These are phyloP conservation scores for Erythrocercus mccallii DNA, from an alignment of 2,113 vertebrate genomes.

Conservation along the genomic window DNA sequence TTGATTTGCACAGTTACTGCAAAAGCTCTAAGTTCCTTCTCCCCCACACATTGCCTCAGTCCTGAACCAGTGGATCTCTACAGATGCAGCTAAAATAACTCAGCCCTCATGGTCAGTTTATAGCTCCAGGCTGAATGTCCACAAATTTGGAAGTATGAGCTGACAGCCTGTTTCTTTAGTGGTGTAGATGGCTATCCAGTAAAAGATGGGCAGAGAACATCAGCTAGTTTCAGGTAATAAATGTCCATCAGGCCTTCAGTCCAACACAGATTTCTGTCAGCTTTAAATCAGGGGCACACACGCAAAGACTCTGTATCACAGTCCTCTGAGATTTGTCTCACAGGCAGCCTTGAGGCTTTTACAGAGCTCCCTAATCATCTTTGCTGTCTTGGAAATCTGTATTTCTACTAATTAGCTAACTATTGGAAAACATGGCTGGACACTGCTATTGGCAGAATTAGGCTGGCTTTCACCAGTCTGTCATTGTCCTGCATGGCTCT, in stretches of 20 bases:
- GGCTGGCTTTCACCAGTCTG: neutral
- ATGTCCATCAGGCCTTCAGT: neutral
- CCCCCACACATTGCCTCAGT: neutral
- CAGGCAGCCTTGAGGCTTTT: neutral
- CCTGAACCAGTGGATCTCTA: neutral
- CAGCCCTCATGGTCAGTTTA: neutral
- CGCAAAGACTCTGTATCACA: neutral
- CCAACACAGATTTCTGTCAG: neutral
- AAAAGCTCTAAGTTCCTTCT: neutral
- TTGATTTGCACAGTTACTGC: neutral
- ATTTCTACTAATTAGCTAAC: conserved; percentile 15
- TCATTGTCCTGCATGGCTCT: neutral
- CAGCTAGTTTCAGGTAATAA: neutral
- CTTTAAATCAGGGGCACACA: neutral
- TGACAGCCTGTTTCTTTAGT: neutral
- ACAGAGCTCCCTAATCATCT: neutral
- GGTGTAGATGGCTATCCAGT: neutral
- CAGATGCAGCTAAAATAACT: neutral
- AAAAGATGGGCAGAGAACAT: neutral
- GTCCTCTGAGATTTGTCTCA: neutral
- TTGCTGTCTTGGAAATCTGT: neutral
- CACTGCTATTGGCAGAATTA: neutral
- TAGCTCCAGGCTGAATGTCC: neutral
- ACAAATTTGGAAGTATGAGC: neutral
- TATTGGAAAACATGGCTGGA: neutral